phyloP scores from a whole-genome alignment of 2,888 invertebrate genomes.

The Rhogogaster chlorosoma region DNA sequence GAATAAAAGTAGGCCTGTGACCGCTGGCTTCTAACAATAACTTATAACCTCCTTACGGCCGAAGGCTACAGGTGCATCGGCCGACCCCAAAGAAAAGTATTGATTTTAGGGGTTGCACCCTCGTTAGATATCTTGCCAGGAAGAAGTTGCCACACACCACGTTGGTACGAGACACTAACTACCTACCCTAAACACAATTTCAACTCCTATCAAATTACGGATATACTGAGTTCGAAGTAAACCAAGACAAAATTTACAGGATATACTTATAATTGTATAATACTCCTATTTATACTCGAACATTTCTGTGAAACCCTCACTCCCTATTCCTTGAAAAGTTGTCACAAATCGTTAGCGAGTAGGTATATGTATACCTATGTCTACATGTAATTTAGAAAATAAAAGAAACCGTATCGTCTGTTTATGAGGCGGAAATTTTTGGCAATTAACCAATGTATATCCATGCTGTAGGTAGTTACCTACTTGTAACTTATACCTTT shows the following conservation, averaged over 20 bases:
- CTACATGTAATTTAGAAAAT: not conserved
- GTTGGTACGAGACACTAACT: conserved; percentile 35
- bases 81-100: conserved; percentile 69
- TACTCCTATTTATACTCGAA: not conserved
- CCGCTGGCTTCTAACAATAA: conserved; percentile 30
- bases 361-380: not conserved
- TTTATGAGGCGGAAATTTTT: not conserved
- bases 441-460: not conserved
- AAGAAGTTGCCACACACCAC: conserved; percentile 28
- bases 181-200: conserved; percentile 5
- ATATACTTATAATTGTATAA: not conserved
- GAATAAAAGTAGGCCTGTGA: conserved; percentile 39
- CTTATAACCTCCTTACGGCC: conserved; percentile 35
- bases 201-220: not conserved
- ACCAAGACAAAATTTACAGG: not conserved
- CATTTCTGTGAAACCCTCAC: not conserved
- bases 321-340: not conserved
- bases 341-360: not conserved
- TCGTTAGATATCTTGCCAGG: conserved; percentile 38
- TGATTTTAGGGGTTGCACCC: conserved; percentile 65
- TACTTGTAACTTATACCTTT: not conserved
- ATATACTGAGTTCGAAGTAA: not conserved
- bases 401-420: not conserved
- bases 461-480: not conserved
- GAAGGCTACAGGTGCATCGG: conserved; percentile 67